Evolutionary conservation across 2,113 vertebrate genomes (phyloP).

Genomic region (Oncorhynchus clarkii): DNA sequence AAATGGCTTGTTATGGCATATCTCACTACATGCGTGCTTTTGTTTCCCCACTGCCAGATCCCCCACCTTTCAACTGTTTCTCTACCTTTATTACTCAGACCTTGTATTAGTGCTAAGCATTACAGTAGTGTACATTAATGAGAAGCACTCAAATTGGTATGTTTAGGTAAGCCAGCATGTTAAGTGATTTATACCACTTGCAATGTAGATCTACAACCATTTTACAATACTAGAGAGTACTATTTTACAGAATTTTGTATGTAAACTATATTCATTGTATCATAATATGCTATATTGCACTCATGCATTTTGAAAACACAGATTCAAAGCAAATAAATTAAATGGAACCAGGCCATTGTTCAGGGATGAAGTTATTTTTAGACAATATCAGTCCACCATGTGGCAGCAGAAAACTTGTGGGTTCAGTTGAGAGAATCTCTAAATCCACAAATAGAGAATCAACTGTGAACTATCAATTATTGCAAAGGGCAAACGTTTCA

Average conservation of each 20-base stretch:
- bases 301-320: slow-evolving; percentile 51
- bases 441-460: too few relatives aligned
- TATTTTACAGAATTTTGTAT: slow-evolving; percentile 67
- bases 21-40: slow-evolving; percentile 6
- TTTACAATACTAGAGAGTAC: slow-evolving; percentile 56
- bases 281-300: slow-evolving; percentile 48
- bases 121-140: slow-evolving; percentile 30
- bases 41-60: neutral
- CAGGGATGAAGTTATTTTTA: neutral
- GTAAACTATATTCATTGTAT: slow-evolving; percentile 55
- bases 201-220: slow-evolving; percentile 43
- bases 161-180: slow-evolving; percentile 39
- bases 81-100: slow-evolving; percentile 28
- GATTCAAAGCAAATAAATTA: slow-evolving; percentile 46
- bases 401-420: neutral
- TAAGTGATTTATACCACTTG: slow-evolving; percentile 48
- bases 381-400: neutral
- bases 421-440: too few relatives aligned
- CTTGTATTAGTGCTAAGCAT: slow-evolving; percentile 35
- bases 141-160: slow-evolving; percentile 12
- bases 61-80: slow-evolving; percentile 6
- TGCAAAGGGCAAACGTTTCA: too few relatives aligned
- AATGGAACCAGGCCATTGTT: slow-evolving; percentile 6
- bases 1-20: slow-evolving; percentile 41
- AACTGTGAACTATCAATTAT: too few relatives aligned